These are phyloP conservation scores for Pangasianodon gigas DNA, from an alignment of 2,113 vertebrate species.

Conservation along the genomic window DNA sequence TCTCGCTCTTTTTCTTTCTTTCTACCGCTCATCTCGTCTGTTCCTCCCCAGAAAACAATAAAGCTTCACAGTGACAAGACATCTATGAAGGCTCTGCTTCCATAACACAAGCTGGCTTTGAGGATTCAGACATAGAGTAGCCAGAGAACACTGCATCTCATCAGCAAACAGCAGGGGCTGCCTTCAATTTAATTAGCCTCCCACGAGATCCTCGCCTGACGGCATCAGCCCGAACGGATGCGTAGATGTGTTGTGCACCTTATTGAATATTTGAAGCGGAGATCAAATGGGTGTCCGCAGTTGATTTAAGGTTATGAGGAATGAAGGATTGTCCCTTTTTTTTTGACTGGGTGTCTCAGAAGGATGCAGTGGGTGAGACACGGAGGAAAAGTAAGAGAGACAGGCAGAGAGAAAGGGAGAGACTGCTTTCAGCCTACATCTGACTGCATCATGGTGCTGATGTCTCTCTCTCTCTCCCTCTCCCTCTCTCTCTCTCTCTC, in stretches of 20 bases:
- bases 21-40: constrained; percentile 24
- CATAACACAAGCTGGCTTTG: constrained; percentile 43
- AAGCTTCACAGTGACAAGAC: constrained; percentile 38
- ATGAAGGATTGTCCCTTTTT: constrained; percentile 45
- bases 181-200: constrained; percentile 59
- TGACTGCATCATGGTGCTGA: constrained; percentile 25
- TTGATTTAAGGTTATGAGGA: constrained; percentile 39
- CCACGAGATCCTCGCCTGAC: constrained; percentile 51
- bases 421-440: constrained; percentile 34
- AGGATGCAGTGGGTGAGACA: constrained; percentile 19
- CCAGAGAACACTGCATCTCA: constrained; percentile 48
- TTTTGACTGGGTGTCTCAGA: constrained; percentile 30
- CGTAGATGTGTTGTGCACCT: constrained; percentile 1
- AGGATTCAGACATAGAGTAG: constrained; percentile 45
- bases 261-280: background rate
- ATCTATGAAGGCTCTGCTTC: constrained; percentile 41
- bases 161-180: constrained; percentile 52
- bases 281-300: constrained; percentile 20
- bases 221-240: constrained; percentile 41
- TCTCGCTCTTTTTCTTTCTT: constrained; percentile 27
- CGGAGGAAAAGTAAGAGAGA: background rate
- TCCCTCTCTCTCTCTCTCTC: background rate
- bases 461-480: constrained; percentile 30
- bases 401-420: constrained; percentile 9
- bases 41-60: constrained; percentile 45